Conservation (phyloP, 2,113 vertebrate species). For the Nothoprocta perdicaria region DNA sequence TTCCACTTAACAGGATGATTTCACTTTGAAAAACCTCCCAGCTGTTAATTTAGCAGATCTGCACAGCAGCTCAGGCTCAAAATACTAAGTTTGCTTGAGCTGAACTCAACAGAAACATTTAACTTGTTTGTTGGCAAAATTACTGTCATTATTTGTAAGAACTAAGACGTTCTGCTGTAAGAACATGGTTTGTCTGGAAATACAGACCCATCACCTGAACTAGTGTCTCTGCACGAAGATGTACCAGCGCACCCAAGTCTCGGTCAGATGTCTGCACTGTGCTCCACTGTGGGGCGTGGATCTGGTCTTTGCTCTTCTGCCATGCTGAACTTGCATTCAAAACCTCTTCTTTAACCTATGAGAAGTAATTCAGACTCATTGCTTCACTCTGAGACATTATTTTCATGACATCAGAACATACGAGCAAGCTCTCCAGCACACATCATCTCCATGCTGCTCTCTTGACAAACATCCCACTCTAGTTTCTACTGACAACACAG, state of each 20-base stretch:
- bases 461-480: not conserved
- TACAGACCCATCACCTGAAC: not conserved
- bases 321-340: not conserved
- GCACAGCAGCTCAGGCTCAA: slow-evolving; percentile 1
- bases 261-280: not conserved
- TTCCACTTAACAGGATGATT: not conserved
- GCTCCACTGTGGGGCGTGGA: not conserved
- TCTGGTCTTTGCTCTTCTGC: not conserved
- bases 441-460: not conserved
- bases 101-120: not conserved
- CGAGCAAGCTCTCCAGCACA: not conserved
- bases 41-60: not conserved
- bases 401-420: not conserved
- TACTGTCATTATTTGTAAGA: not conserved
- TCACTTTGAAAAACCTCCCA: not conserved
- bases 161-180: not conserved
- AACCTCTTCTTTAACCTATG: not conserved
- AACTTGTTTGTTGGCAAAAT: not conserved
- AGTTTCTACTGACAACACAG: not conserved
- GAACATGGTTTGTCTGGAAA: not conserved
- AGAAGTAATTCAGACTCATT: not conserved
- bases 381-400: not conserved
- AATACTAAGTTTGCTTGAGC: not conserved
- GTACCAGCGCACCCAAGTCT: not conserved
- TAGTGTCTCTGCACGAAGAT: not conserved